Percentiles rank a stretch among this genome's conserved stretches.
Evolutionary conservation across 2,888 invertebrate species (phyloP).

Genomic region (Caenorhabditis sinica): DNA sequence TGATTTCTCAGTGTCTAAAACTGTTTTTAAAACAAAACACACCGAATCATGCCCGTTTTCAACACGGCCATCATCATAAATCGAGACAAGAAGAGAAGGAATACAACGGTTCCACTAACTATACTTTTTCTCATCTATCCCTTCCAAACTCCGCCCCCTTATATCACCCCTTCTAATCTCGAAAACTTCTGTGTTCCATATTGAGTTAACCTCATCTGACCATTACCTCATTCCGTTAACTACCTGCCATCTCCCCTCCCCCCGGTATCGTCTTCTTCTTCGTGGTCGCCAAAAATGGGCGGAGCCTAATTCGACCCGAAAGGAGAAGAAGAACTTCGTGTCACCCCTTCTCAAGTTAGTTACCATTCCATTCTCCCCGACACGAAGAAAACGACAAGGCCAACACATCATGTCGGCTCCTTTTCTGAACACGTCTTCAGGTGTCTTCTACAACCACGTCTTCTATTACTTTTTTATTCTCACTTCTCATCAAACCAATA

Average conservation of each 20-base stretch:
- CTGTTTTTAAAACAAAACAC: constrained; percentile 6
- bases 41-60: constrained; percentile 16
- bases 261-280: constrained; percentile 17
- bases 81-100: background rate
- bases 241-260: constrained; percentile 56
- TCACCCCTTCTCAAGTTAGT: constrained; percentile 56
- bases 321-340: constrained; percentile 37
- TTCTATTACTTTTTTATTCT: constrained; percentile 10
- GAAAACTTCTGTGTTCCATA: constrained; percentile 35
- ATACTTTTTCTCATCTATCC: constrained; percentile 5
- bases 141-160: background rate
- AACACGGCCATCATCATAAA: constrained; percentile 21
- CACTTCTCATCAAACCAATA: constrained; percentile 43
- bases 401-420: constrained; percentile 49
- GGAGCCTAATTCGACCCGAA: constrained; percentile 53
- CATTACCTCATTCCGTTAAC: constrained; percentile 64
- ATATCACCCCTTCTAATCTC: constrained; percentile 45
- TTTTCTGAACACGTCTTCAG: constrained; percentile 51
- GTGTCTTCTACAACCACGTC: constrained; percentile 11
- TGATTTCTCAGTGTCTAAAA: constrained; percentile 2
- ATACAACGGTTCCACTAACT: constrained; percentile 38
- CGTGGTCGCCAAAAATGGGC: constrained; percentile 54
- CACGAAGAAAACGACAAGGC: constrained; percentile 48
- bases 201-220: constrained; percentile 50
- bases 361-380: constrained; percentile 42